Evolutionary conservation across 53 echinoderm and acorn worm species (phyloP), one percentile per base, ranked within the genome.

Genomic region (Glandiceps talaboti): DNA sequence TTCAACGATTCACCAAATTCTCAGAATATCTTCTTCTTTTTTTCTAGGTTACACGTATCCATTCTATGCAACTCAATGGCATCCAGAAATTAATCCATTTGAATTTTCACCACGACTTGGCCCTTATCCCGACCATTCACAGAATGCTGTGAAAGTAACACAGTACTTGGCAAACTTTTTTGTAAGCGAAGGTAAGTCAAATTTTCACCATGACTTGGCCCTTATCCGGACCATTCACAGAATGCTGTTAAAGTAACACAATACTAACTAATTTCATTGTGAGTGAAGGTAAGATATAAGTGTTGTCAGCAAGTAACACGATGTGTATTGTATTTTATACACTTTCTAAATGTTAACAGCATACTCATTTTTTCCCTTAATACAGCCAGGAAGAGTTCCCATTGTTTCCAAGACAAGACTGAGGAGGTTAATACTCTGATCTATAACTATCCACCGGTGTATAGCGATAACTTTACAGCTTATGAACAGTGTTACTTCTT

Each of bases 91-190:
- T 20, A 45, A 45, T 45, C 64, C 64, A 6, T 45, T 45, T 20
- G 64, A 45, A 89, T 30, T 32, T 80, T 31, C 74, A 87, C 31
- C 73, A 77, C 29, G 84, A 83, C 30, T 76, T 26, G 30, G 45
- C 64, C 6, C 20, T 20, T 12, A 74, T 74, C 74, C 89, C 28
- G 32, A 84, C 14, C 96, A 96, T 74, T 85, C 90, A 0, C 29
- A 1, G 25, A 87, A 91, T 83, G 93, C 89, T 31, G 84, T 93
- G 0, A 76, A 77, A 29, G 84, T 89, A 73, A 75, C 83, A 1
- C 96, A 96, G 78, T 91, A 83, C 76, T 80, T 93, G 81, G 92
- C 90, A 75, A 83, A 93, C 77, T 96, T 96, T 82, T 80, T 93
- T 78, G 88, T 93, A 25, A 74, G 81, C 1, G 96, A 96, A 91